Conservation (phyloP, 2,797 vertebrate genomes). For the Falco peregrinus region DNA sequence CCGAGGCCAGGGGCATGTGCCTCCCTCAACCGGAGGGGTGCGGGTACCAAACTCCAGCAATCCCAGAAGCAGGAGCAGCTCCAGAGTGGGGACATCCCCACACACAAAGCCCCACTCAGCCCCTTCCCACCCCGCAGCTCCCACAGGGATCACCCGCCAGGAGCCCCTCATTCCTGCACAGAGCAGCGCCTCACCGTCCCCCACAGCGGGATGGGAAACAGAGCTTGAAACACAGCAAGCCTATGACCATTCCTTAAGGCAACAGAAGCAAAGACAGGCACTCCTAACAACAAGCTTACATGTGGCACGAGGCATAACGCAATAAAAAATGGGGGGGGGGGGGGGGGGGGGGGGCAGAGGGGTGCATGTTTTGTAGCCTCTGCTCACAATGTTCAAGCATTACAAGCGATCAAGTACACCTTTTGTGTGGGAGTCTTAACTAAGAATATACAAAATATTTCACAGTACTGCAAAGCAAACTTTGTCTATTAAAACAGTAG, state of each 20-base stretch:
- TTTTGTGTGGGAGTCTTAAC: not conserved
- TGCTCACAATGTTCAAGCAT: not conserved
- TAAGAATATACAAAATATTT: not conserved
- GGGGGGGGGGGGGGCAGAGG: not conserved
- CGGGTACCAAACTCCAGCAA: not conserved
- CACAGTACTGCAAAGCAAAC: not conserved
- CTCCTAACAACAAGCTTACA: not conserved
- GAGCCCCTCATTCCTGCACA: not conserved
- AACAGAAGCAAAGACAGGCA: not conserved
- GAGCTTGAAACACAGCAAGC: not conserved
- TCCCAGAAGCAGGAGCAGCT: not conserved
- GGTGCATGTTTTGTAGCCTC: not conserved
- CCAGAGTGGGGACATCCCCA: accelerated
- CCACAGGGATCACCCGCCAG: accelerated
- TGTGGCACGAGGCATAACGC: accelerated
- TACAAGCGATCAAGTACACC: not conserved
- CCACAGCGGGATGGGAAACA: not conserved
- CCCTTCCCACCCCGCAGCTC: not conserved
- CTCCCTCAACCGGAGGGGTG: not conserved
- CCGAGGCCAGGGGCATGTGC: not conserved
- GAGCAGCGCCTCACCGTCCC: not conserved
- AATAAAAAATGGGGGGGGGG: not conserved
- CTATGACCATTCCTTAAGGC: not conserved
- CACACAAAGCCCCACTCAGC: accelerated
- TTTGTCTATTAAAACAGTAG: not conserved